Evolutionary conservation across 2,113 vertebrate genomes (phyloP).

Genomic region (Cebidichthys violaceus): DNA sequence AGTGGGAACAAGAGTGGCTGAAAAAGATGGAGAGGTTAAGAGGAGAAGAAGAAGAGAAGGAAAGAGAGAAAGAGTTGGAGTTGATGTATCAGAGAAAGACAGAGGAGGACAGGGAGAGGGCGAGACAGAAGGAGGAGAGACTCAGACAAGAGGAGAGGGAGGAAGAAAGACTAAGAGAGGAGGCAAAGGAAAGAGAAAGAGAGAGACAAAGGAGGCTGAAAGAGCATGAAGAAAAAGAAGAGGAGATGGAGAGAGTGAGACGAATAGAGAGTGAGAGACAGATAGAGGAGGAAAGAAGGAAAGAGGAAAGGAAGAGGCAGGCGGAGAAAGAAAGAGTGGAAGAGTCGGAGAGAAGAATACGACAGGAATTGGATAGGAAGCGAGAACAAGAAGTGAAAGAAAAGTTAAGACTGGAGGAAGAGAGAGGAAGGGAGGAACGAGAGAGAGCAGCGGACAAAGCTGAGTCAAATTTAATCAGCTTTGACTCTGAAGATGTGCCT

Average conservation of each 20-base stretch:
- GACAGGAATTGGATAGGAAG: constrained; percentile 35
- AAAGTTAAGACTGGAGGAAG: constrained; percentile 10
- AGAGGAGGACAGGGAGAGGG: constrained; percentile 39
- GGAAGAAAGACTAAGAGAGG: constrained; percentile 30
- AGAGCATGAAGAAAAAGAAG: constrained; percentile 8
- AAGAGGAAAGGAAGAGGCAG: constrained; percentile 7
- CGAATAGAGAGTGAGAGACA: background rate
- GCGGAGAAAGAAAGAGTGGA: constrained; percentile 26
- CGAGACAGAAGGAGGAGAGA: constrained; percentile 37
- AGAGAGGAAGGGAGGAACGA: constrained; percentile 10
- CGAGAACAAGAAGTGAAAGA: constrained; percentile 33
- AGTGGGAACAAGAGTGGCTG: constrained; percentile 27
- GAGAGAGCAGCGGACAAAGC: too few relatives aligned
- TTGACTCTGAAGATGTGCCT: constrained; percentile 48
- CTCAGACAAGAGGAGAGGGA: constrained; percentile 32
- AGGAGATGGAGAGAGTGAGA: constrained; percentile 7
- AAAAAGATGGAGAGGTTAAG: background rate
- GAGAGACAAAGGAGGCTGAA: background rate
- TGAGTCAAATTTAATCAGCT: constrained; percentile 48
- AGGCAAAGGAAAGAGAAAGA: background rate
- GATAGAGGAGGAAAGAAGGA: constrained; percentile 35
- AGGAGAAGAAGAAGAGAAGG: background rate
- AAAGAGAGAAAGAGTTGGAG: constrained; percentile 7
- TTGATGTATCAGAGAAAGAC: constrained; percentile 27
- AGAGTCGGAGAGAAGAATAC: constrained; percentile 29